A percentile compares a stretch with the other conserved stretches of the same genome.
Evolutionary conservation across 2,888 invertebrate genomes (phyloP).

Genomic region (Scaptomyza parva): DNA sequence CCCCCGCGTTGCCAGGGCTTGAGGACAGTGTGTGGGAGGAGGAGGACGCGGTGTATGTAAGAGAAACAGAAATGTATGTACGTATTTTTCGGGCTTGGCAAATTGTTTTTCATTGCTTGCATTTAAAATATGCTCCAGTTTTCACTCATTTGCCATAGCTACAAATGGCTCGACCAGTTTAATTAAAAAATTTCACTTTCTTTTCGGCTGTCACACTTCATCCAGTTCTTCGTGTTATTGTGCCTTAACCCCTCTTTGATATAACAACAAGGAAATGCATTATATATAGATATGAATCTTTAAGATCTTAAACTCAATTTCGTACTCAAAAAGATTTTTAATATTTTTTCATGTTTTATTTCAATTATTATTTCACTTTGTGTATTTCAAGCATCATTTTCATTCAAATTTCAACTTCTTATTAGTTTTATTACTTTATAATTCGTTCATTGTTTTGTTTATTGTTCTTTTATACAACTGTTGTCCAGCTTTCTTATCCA

Average conservation of each 20-base stretch:
- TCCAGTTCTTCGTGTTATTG: not conserved
- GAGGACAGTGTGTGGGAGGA: conserved; percentile 21
- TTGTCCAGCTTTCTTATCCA: not conserved
- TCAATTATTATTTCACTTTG: not conserved
- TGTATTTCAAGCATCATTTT: not conserved
- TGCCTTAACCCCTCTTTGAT: conserved; percentile 14
- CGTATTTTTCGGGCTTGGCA: conserved; percentile 41
- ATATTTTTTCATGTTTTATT: not conserved
- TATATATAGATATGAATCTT: conserved; percentile 1
- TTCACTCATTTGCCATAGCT: conserved; percentile 53
- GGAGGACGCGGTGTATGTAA: not conserved
- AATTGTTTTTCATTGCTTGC: conserved; percentile 80
- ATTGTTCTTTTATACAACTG: not conserved
- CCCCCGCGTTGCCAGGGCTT: conserved; percentile 39
- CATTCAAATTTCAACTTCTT: not conserved
- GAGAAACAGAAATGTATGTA: not conserved
- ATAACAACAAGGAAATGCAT: conserved; percentile 36
- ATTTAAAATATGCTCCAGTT: conserved; percentile 77
- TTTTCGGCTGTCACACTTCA: conserved; percentile 17
- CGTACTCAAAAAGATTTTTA: no score
- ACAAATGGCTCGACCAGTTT: conserved; percentile 63
- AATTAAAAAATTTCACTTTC: conserved; percentile 67
- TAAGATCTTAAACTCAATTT: not conserved
- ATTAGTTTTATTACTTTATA: conserved; percentile 17
- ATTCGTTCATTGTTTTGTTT: conserved; percentile 19